These are phyloP conservation scores for Epiblema foenella DNA, from an alignment of 2,888 invertebrate genomes.

Conservation along the genomic window DNA sequence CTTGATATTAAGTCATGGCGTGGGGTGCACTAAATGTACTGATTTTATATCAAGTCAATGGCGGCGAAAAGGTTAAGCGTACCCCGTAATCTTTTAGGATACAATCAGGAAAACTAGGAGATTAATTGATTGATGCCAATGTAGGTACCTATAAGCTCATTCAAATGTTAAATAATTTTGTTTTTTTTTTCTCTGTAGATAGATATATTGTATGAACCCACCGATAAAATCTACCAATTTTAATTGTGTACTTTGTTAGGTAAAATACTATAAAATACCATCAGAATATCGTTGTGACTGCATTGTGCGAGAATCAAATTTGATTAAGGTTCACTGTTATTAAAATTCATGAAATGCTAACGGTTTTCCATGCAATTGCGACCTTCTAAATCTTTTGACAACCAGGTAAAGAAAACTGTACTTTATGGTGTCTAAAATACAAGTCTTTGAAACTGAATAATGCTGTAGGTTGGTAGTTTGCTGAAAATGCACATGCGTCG, in stretches of 20 bases:
- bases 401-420: slow-evolving; percentile 47
- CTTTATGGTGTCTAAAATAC: slow-evolving; percentile 48
- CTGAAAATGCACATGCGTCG: slow-evolving; percentile 80
- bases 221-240: no score
- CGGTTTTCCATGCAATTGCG: slow-evolving; percentile 67
- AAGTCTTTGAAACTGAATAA: slow-evolving; percentile 48
- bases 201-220: no score
- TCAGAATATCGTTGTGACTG: slow-evolving; percentile 17
- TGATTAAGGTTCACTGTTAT: slow-evolving; percentile 54
- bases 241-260: neutral
- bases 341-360: slow-evolving; percentile 72
- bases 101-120: no score
- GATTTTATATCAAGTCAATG: no score
- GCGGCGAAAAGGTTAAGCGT: no score
- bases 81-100: no score
- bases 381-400: slow-evolving; percentile 58
- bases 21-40: no score
- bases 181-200: no score
- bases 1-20: no score
- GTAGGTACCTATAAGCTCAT: no score
- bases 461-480: slow-evolving; percentile 45
- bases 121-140: no score
- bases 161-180: no score
- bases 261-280: slow-evolving; percentile 1
- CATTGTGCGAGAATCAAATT: slow-evolving; percentile 45